phyloP scores from a whole-genome alignment of 1,140 invertebrate genomes.

The Meloidogyne hapla region DNA sequence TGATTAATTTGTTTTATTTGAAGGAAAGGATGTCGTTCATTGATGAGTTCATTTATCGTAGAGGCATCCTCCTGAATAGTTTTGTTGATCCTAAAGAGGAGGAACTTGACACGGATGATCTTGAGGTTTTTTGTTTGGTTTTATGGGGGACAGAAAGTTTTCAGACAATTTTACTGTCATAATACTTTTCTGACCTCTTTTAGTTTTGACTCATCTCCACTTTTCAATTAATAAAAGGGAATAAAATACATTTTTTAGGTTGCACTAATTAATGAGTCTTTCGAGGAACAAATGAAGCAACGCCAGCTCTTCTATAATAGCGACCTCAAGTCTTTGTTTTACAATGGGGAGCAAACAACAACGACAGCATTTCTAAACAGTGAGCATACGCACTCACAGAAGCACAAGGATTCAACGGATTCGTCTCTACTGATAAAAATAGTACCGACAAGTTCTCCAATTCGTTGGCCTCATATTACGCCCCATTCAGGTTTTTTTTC shows the following conservation, averaged over 20 bases:
- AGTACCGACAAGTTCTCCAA: slow-evolving; percentile 6
- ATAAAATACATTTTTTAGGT: slow-evolving; percentile 21
- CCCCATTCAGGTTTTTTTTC: slow-evolving; percentile 16
- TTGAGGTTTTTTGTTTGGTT: slow-evolving; percentile 30
- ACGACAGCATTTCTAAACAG: slow-evolving; percentile 19
- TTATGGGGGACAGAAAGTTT: neutral
- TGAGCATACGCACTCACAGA: slow-evolving; percentile 7
- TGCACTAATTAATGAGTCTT: slow-evolving; percentile 41
- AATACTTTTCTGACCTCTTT: neutral
- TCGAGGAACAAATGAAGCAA: slow-evolving; percentile 40
- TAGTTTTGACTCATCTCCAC: neutral
- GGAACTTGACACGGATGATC: slow-evolving; percentile 30
- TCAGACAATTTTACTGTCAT: too few species aligned
- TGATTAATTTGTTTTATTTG: neutral
- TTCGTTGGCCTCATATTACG: slow-evolving; percentile 9
- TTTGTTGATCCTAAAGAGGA: slow-evolving; percentile 21
- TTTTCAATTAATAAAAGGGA: neutral
- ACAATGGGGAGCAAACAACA: slow-evolving; percentile 13
- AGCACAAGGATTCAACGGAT: slow-evolving; percentile 7
- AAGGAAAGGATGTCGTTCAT: neutral
- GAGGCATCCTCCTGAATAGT: neutral
- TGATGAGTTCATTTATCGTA: neutral
- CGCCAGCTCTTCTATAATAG: slow-evolving; percentile 7
- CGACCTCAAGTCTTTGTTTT: slow-evolving; percentile 31
- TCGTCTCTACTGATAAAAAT: slow-evolving; percentile 11